A percentile compares a stretch with the other conserved stretches of the same genome.
Conservation (phyloP, 2,888 invertebrate species). For the Cyrtodaria siliqua region DNA sequence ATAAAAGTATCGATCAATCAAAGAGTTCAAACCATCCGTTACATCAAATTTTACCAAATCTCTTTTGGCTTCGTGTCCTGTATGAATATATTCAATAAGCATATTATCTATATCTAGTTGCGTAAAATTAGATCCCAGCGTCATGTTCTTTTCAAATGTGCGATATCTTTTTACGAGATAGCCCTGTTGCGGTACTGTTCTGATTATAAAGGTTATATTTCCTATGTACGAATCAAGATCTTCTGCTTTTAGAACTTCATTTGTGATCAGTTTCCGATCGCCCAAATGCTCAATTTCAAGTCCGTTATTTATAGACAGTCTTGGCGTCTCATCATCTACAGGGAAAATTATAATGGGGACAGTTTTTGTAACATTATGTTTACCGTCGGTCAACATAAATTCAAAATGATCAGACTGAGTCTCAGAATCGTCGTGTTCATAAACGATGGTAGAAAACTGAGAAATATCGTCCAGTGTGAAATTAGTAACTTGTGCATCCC, state of each 20-base stretch:
- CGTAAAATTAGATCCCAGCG: constrained; percentile 83
- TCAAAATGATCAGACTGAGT: constrained; percentile 83
- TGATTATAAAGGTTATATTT: constrained; percentile 82
- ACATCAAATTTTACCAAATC: constrained; percentile 86
- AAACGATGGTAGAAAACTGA: constrained; percentile 81
- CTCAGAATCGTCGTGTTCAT: constrained; percentile 86
- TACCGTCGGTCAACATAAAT: constrained; percentile 82
- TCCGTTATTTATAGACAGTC: constrained; percentile 84
- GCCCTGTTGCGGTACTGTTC: constrained; percentile 82
- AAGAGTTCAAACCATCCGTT: constrained; percentile 84
- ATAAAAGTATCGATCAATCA: constrained; percentile 84
- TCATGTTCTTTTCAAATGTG: constrained; percentile 76
- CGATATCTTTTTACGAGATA: constrained; percentile 71
- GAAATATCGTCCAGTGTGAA: constrained; percentile 83
- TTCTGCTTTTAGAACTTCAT: constrained; percentile 81
- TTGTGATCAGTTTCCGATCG: constrained; percentile 80
- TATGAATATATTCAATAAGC: constrained; percentile 82
- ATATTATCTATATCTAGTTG: constrained; percentile 84
- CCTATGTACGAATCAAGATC: constrained; percentile 84
- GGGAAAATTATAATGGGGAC: constrained; percentile 84
- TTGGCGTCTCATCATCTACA: constrained; percentile 86
- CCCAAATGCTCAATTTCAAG: constrained; percentile 82
- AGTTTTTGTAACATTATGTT: constrained; percentile 80
- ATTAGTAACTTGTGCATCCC: constrained; percentile 76
- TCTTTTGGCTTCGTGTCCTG: constrained; percentile 81